Base-by-base conservation (phyloP, 2,888 invertebrate genomes). In the Plebejus melissa region DNA sequence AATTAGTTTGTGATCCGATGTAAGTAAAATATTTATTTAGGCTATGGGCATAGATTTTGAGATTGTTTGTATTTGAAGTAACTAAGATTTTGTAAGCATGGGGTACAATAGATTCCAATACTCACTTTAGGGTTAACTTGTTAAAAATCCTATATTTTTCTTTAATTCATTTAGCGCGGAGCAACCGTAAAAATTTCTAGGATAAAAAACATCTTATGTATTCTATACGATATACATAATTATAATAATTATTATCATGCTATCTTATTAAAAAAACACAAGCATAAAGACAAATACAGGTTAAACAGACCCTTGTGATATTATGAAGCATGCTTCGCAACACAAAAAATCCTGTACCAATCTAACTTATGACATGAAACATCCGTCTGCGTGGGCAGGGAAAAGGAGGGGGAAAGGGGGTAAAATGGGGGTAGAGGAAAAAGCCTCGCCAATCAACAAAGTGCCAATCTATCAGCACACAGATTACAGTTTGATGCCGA, bases 371-470 rank as follows among this genome's bases (percentile, higher is more conserved):
- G 41, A 22, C 70, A 41, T 38, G 69, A 28, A 70, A 41, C 32
- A 65, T 65, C 65, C 4, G 32, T 65, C 32, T 65, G 16, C 13
- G 0, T 4, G 0, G 4, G 22, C 13, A 32, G 65, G 9, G 13
- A 50, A 50, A 50, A 13, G 32, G 32, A 1, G 32, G 2, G 9
- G 2, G 0, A 32, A 65, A 13, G 36, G 65, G 65, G 65, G 65
- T 1, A 60, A 60, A 65, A 65, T 32, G 13, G 65, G 13, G 32
- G 3, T 32, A 65, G 28, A 60, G 60, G 60, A 78, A 80, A 79
- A 77, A 82, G 46, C 80, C 80, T 89, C 88, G 88, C 88, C 89
- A 91, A 91, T 91, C 90, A 88, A 83, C 83, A 80, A 82, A 86
- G 86, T 87, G 85, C 83, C 83, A 85, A 88, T 89, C 88, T 87